Conservation (phyloP, 2,113 vertebrate genomes). For the Brachypodius melanocephalos region DNA sequence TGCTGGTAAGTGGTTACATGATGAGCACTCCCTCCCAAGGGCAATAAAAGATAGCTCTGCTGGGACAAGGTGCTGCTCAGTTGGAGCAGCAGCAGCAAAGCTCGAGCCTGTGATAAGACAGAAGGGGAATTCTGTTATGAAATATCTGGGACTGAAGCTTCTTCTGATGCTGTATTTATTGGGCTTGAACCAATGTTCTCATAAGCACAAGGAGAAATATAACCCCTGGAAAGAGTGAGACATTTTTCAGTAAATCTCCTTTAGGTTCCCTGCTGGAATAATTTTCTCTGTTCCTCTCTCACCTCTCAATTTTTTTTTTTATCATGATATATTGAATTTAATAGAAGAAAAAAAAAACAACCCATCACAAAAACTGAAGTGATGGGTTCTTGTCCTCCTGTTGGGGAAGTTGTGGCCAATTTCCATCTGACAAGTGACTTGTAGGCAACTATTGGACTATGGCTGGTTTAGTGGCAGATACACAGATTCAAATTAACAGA, state of each 20-base stretch:
- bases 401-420: not conserved
- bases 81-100: not conserved
- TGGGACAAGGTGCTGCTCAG: accelerated
- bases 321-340: not conserved
- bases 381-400: not conserved
- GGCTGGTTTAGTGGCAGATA: not conserved
- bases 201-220: not conserved
- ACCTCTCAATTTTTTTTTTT: not conserved
- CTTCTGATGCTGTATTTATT: not conserved
- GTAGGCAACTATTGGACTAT: not conserved
- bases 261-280: not conserved
- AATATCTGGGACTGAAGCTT: not conserved
- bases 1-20: not conserved
- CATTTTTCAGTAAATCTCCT: not conserved
- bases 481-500: not conserved
- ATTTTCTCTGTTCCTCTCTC: accelerated
- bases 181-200: not conserved
- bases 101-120: accelerated
- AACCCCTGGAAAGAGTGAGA: not conserved
- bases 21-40: not conserved
- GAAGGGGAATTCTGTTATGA: not conserved
- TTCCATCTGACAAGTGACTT: not conserved
- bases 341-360: not conserved
- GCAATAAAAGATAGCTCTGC: not conserved
- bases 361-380: not conserved